Conservation (phyloP, 2,888 invertebrate genomes). For the Xanthia icteritia region DNA sequence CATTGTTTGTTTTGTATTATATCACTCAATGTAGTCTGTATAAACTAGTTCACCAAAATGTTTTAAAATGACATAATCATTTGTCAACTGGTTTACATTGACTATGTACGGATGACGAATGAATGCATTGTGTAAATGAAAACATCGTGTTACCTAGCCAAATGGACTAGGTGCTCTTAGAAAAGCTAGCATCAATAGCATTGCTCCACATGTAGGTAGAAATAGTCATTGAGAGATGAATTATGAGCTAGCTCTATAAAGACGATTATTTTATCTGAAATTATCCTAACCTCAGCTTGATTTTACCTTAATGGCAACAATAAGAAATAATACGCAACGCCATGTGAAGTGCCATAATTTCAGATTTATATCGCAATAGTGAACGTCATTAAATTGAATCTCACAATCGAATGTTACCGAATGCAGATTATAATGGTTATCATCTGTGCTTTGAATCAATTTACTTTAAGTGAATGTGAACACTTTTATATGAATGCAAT, state of each 20-base stretch:
- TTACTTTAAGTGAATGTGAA: slow-evolving; percentile 20
- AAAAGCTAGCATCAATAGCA: not conserved
- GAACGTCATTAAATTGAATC: slow-evolving; percentile 21
- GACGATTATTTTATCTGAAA: not conserved
- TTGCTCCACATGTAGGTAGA: not conserved
- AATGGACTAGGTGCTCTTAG: not conserved
- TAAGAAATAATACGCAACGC: not conserved
- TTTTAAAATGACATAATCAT: slow-evolving; percentile 23
- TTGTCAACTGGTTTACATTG: slow-evolving; percentile 23
- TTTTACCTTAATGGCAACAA: not conserved
- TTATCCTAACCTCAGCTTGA: not conserved
- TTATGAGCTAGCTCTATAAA: not conserved
- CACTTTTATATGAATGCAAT: not conserved
- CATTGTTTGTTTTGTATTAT: slow-evolving; percentile 27
- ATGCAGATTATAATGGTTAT: slow-evolving; percentile 11
- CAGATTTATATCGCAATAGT: slow-evolving; percentile 19
- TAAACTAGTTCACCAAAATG: slow-evolving; percentile 21
- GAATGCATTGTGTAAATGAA: slow-evolving; percentile 11
- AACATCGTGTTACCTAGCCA: not conserved
- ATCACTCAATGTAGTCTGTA: slow-evolving; percentile 8
- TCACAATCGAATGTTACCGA: slow-evolving; percentile 28
- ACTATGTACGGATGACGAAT: slow-evolving; percentile 12
- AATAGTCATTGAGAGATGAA: no score
- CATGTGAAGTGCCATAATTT: not conserved
- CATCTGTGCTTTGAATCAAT: slow-evolving; percentile 6